Percentiles rank a stretch among this genome's conserved stretches.
phyloP scores from a whole-genome alignment of 2,797 vertebrate genomes.

The Synanceia verrucosa region DNA sequence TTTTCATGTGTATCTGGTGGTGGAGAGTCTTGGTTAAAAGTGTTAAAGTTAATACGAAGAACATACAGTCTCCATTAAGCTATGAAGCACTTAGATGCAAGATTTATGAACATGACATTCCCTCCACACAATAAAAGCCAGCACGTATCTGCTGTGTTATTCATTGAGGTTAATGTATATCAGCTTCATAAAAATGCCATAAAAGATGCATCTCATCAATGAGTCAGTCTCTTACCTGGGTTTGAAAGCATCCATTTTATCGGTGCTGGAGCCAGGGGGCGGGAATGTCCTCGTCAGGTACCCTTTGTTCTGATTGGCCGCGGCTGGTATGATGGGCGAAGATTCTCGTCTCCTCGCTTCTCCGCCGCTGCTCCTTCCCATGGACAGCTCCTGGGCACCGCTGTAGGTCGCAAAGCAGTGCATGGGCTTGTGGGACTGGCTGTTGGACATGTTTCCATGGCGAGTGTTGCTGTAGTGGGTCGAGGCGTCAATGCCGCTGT shows the following conservation, averaged over 20 bases:
- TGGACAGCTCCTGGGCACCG: constrained; percentile 76
- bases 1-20: constrained; percentile 5
- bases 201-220: constrained; percentile 22
- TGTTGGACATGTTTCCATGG: constrained; percentile 72
- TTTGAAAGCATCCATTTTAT: constrained; percentile 77
- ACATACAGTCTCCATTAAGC: not conserved
- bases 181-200: constrained; percentile 4
- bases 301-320: constrained; percentile 81
- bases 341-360: constrained; percentile 81
- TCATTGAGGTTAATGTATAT: constrained; percentile 16
- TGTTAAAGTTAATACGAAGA: not conserved
- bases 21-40: too few relatives aligned
- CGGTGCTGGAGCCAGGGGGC: constrained; percentile 74
- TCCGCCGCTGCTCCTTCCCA: constrained; percentile 51
- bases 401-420: constrained; percentile 77
- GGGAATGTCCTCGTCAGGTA: constrained; percentile 86
- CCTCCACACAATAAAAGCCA: not conserved
- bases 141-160: not conserved
- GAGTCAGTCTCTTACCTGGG: constrained; percentile 67
- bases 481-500: constrained; percentile 92
- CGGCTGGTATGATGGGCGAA: constrained; percentile 68
- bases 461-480: constrained; percentile 80
- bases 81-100: constrained; percentile 14
- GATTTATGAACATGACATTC: not conserved
- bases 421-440: constrained; percentile 77